Evolutionary conservation across 2,888 invertebrate genomes (phyloP).

Genomic region (Polydrusus pterygomalis): DNA sequence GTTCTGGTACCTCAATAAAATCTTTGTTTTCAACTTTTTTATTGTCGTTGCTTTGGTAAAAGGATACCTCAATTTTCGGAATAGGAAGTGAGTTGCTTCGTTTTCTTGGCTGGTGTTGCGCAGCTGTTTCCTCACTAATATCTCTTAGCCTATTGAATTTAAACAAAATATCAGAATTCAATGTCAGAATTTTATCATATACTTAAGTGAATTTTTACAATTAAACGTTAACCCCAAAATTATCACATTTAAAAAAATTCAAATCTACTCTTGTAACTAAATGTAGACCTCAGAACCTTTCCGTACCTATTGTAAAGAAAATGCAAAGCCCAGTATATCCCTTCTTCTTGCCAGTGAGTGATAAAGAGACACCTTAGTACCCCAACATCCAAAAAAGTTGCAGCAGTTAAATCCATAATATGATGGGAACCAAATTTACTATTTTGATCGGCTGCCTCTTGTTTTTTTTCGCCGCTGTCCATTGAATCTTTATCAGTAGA

Average conservation of each 20-base stretch:
- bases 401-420: conserved; percentile 81
- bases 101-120: conserved; percentile 86
- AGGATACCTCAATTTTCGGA: conserved; percentile 92
- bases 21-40: conserved; percentile 79
- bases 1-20: conserved; percentile 86
- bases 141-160: conserved; percentile 81
- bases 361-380: conserved; percentile 96
- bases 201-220: background rate
- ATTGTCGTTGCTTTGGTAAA: conserved; percentile 86
- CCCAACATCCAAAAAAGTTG: conserved; percentile 97
- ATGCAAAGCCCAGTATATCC: conserved; percentile 97
- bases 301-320: conserved; percentile 92
- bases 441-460: conserved; percentile 27
- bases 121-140: conserved; percentile 88
- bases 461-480: conserved; percentile 73
- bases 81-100: conserved; percentile 95
- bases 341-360: conserved; percentile 98
- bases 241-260: no score
- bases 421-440: conserved; percentile 53
- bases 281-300: background rate
- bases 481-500: conserved; percentile 88
- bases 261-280: no score
- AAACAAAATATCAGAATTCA: background rate
- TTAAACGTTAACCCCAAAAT: no score
- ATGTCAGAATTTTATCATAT: no score